Conservation (phyloP, 2,888 invertebrate species). For the Xylophagus ater region DNA sequence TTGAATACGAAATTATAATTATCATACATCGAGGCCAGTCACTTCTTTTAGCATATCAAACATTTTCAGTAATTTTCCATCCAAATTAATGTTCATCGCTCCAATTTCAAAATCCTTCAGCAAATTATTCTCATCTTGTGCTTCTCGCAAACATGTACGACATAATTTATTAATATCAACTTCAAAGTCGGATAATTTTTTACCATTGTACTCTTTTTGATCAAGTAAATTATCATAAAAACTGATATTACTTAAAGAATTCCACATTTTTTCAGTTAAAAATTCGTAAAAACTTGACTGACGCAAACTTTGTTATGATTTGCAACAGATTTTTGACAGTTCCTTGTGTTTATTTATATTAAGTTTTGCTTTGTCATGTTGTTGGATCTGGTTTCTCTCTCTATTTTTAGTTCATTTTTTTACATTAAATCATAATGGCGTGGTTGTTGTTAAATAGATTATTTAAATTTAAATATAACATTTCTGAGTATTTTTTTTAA, state of each 20-base stretch:
- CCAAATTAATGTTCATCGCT: constrained; percentile 12
- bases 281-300: too few species aligned
- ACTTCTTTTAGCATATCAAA: constrained; percentile 12
- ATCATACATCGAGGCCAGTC: constrained; percentile 9
- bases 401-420: too few species aligned
- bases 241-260: constrained; percentile 12
- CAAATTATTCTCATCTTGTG: constrained; percentile 9
- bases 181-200: not conserved
- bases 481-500: too few species aligned
- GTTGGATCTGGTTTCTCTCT: too few species aligned
- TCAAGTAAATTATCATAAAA: constrained; percentile 11
- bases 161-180: constrained; percentile 11
- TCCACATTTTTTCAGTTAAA: constrained; percentile 6
- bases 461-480: too few species aligned
- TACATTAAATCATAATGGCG: too few species aligned
- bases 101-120: constrained; percentile 14
- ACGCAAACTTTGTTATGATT: too few species aligned
- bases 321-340: too few species aligned
- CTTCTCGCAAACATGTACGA: constrained; percentile 13
- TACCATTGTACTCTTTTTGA: not conserved
- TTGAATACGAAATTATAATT: not conserved
- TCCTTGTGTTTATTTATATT: too few species aligned
- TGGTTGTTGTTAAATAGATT: too few species aligned
- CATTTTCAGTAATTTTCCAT: constrained; percentile 10
- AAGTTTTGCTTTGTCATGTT: too few species aligned